Conservation (phyloP, 2,113 vertebrate genomes). For the Percina caprodes region DNA sequence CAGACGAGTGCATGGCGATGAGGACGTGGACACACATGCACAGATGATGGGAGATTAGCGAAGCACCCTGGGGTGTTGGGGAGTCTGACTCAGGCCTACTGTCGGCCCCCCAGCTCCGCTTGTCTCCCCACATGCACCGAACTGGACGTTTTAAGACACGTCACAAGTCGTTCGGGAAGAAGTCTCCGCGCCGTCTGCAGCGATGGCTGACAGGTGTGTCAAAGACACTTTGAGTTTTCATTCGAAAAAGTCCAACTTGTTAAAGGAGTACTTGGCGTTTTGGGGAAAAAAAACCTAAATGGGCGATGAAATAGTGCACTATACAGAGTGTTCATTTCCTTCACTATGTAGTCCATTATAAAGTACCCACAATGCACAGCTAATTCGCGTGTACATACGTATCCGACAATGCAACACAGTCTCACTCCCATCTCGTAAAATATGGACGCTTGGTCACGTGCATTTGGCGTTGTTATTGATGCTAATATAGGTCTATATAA, state of each 20-base stretch:
- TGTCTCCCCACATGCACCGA: slow-evolving; percentile 47
- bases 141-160: slow-evolving; percentile 47
- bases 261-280: not conserved
- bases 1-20: not conserved
- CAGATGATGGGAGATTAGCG: slow-evolving; percentile 46
- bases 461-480: too few relatives aligned
- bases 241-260: not conserved
- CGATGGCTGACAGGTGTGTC: not conserved
- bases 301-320: too few relatives aligned
- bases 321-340: too few relatives aligned
- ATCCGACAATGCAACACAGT: too few relatives aligned
- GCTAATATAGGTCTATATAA: too few relatives aligned
- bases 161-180: not conserved
- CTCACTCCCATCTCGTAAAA: too few relatives aligned
- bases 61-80: slow-evolving; percentile 63
- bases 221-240: too few relatives aligned
- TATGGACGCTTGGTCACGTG: too few relatives aligned
- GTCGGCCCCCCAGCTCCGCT: slow-evolving; percentile 46
- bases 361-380: too few relatives aligned
- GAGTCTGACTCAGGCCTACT: slow-evolving; percentile 70
- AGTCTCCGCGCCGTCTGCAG: not conserved
- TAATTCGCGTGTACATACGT: too few relatives aligned
- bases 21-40: not conserved
- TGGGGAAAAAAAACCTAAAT: too few relatives aligned
- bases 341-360: too few relatives aligned